Base-by-base conservation (phyloP, 2,113 vertebrate species). In the Sorex fumeus region DNA sequence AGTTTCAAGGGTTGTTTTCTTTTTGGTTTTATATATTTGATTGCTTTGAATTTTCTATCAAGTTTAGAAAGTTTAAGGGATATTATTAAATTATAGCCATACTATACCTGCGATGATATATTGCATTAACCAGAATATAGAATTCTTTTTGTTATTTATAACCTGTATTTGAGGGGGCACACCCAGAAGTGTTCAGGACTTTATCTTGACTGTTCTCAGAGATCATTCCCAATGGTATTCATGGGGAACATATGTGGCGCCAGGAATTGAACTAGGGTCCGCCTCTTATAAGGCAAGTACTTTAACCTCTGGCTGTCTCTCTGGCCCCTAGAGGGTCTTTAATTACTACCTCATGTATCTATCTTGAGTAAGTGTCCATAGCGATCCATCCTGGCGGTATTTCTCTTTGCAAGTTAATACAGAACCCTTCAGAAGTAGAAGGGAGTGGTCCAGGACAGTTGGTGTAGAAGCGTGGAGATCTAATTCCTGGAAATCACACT, bases 401-500 rank as follows among this genome's bases (percentile, higher is more conserved):
- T 93, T 89, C 23, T 57, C 40, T 74, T 79, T 69, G 81, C 86
- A 70, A 91, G 50, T 64, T 36, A 78, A 70, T 8, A n/a, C 21
- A 28, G 57, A 87, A 75, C 43, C 40, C 13, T 70, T 83, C 18
- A 62, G 53, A 84, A 89, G 6, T 16, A 36, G 87, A 13, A n/a
- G 18, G 50, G 5, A 19, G 43, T 2, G 0, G 6, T 53, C 25
- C 25, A 18, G 32, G 40, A 77, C 30, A 64, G 43, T 27, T 90
- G 53, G 18, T 30, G 7, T 60, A 19, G 60, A 91, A 79, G 71
- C 70, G 16, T 28, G 32, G 74, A 50, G 74, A 74, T 62, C 23
- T 6, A 74, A 86, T 93, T 95, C 93, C 76, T 95, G 94, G 94
- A 95, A 92, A 93, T 78, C 64, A 66, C 19, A 28, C 47, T 84